These are phyloP conservation scores for Opisthograptis luteolata DNA, from an alignment of 2,888 invertebrate species.

Conservation along the genomic window DNA sequence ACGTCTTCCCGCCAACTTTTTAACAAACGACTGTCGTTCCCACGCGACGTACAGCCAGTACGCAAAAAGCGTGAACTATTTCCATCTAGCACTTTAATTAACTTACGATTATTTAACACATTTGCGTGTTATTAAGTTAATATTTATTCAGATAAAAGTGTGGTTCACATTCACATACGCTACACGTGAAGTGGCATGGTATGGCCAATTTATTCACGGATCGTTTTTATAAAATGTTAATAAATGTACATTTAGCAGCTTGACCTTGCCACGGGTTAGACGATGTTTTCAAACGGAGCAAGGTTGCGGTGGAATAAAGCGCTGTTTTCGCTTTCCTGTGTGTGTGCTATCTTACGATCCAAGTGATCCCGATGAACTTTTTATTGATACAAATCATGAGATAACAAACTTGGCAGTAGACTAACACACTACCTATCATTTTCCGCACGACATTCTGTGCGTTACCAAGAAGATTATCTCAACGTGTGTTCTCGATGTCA, in stretches of 20 bases:
- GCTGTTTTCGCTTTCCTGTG: constrained; percentile 45
- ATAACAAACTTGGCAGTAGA: constrained; percentile 2
- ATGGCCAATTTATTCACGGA: constrained; percentile 35
- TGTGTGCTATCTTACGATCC: constrained; percentile 52
- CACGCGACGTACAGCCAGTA: constrained; percentile 36
- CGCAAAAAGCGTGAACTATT: constrained; percentile 22
- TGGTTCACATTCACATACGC: too few relatives aligned
- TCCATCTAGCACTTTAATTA: constrained; percentile 24
- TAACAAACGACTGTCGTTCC: constrained; percentile 60
- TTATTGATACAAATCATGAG: constrained; percentile 20
- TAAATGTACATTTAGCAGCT: constrained; percentile 34
- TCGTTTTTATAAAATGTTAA: constrained; percentile 40
- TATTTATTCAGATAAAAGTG: constrained; percentile 27
- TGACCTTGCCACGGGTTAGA: constrained; percentile 45
- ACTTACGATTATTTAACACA: constrained; percentile 21
- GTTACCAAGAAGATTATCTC: too few relatives aligned
- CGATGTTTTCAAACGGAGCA: constrained; percentile 37
- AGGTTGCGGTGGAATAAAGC: constrained; percentile 38
- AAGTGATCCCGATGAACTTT: constrained; percentile 45
- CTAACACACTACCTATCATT: too few relatives aligned
- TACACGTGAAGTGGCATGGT: constrained; percentile 40
- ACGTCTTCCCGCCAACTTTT: constrained; percentile 67
- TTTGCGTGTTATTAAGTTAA: constrained; percentile 16
- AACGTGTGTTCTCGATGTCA: too few relatives aligned
- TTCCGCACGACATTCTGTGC: too few relatives aligned